Percentiles rank a stretch among this genome's conserved stretches.
phyloP scores from a whole-genome alignment of 1,140 invertebrate genomes.

The Tyrophagus putrescentiae region DNA sequence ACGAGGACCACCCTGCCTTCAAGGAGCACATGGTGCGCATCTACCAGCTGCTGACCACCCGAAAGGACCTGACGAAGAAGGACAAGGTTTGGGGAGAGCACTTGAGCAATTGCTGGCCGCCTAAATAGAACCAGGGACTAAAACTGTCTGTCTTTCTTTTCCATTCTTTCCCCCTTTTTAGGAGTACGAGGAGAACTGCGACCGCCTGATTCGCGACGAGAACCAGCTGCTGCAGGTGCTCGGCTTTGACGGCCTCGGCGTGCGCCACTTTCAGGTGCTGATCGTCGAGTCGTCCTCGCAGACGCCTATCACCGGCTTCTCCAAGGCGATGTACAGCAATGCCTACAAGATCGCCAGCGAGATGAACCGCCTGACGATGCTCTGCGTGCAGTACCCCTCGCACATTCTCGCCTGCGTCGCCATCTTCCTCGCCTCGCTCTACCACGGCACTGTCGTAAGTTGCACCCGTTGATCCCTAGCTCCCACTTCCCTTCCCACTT shows the following conservation, averaged over 20 bases:
- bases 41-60: neutral
- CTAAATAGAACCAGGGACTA: too few relatives aligned
- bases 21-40: constrained; percentile 10
- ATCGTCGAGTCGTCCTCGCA: neutral
- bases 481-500: too few relatives aligned
- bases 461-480: too few relatives aligned
- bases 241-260: neutral
- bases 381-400: constrained; percentile 1
- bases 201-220: constrained; percentile 6
- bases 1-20: neutral
- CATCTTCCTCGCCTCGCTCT: constrained; percentile 3
- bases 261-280: constrained; percentile 4
- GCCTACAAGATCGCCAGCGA: constrained; percentile 1
- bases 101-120: neutral
- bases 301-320: neutral
- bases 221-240: constrained; percentile 6
- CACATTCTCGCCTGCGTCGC: neutral
- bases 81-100: neutral
- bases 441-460: neutral
- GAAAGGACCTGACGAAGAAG: neutral
- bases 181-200: constrained; percentile 6
- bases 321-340: neutral
- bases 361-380: constrained; percentile 1
- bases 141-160: too few relatives aligned
- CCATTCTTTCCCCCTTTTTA: neutral